phyloP scores from a whole-genome alignment of 2,113 vertebrate genomes.

The Callipepla squamata region DNA sequence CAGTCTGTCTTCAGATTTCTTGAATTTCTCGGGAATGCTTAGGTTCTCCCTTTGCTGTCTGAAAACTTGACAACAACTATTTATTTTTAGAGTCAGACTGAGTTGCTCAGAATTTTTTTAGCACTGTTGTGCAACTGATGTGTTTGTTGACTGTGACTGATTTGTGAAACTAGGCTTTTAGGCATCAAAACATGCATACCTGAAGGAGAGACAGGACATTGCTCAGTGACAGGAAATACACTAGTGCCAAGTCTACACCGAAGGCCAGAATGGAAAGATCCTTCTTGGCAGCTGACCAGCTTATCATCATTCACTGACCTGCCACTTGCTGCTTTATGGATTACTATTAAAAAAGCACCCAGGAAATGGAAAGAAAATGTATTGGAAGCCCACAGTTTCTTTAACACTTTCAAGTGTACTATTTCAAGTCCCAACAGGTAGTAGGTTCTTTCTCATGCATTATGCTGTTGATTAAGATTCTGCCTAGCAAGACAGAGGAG shows the following conservation, averaged over 20 bases:
- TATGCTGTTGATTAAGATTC: not conserved
- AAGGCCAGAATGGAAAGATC: not conserved
- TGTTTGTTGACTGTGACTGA: not conserved
- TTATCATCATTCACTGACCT: not conserved
- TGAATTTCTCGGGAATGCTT: not conserved
- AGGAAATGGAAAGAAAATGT: not conserved
- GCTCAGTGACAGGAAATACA: not conserved
- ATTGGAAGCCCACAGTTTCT: not conserved
- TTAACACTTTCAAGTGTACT: not conserved
- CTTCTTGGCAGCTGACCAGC: not conserved
- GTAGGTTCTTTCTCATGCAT: not conserved
- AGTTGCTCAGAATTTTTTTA: not conserved
- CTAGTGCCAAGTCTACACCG: not conserved
- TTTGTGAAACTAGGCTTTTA: not conserved
- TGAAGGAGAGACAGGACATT: not conserved
- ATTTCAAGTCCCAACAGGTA: not conserved
- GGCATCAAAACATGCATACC: not conserved
- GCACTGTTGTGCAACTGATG: not conserved
- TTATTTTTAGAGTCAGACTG: not conserved
- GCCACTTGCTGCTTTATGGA: not conserved
- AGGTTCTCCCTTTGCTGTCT: not conserved
- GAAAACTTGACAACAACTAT: not conserved
- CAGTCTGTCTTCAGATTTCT: not conserved
- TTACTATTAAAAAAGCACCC: not conserved
- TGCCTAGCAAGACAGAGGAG: not conserved